Evolutionary conservation across 2,113 vertebrate genomes (phyloP), one percentile per base, ranked within the genome.

Genomic region (Myrmecophaga tridactyla): DNA sequence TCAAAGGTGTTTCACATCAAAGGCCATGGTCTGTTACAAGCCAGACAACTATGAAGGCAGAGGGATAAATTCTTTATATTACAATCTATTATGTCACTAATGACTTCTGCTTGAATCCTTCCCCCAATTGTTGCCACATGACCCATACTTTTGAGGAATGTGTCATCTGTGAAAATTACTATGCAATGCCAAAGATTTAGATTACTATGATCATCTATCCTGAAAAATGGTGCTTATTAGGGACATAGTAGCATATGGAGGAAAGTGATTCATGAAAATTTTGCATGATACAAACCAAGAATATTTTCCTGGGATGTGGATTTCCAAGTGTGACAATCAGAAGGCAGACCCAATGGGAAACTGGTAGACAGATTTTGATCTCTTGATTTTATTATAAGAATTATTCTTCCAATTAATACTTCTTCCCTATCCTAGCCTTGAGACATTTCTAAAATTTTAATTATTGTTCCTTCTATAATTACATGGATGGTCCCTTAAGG

Each of bases 131-230:
- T 20, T 81, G 6, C 4, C 51, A 69, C 7, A 2, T 53, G 15
- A 53, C 34, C 51, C 51, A 6, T 34, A 29, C 1, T 65, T 60
- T 53, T 56, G 48, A 85, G 51, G 14, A 3, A 43, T 5, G 34
- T 75, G 34, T 20, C 8, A 86, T 36, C 5, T n/a, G 9, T 11
- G 0, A 63, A 63, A 36, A 69, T 17, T 18, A 8, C 15, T 20
- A 9, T 7, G 11, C 46, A 23, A 48, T 21, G 0, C 11, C 21
- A 1, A 15, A 15, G 0, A 1, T 1, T 14, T 1, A 1, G 0
- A 17, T 11, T 39, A 7, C 0, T 63, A 15, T 62, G 9, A 13
- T 73, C 4, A 3, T 29, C 7, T 17, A 3, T 78, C 11, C 1
- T 39, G 9, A 75, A 6, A 92, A 7, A 36, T 2, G 0, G 1